Evolutionary conservation across 2,113 vertebrate genomes (phyloP), one percentile per base, ranked within the genome.

Genomic region (Grammomys surdaster): DNA sequence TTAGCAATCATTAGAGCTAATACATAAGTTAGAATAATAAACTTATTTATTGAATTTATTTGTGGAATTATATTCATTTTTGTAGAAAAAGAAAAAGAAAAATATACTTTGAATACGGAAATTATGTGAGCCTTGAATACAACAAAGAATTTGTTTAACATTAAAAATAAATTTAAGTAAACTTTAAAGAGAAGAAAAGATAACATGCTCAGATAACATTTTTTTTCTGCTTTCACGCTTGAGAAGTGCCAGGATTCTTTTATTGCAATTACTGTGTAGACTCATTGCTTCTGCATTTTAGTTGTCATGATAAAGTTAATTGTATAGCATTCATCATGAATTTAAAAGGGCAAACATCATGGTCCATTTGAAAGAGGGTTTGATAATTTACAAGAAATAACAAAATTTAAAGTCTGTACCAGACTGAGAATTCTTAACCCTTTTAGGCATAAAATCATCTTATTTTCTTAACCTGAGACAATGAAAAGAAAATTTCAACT

Each of bases 251-350:
- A 86, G 20, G 56, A 36, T 94, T 84, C 93, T 95, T 95, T 96
- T 90, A 94, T 43, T 81, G 51, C 17, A 95, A 86, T 97, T 97
- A 77, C 63, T 95, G 78, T 65, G 19, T 70, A 93, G 78, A n/a
- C n/a, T 10, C 80, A 80, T 77, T 95, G 67, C 73, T 94, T 97
- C 92, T 43, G 67, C 65, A 95, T 94, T 81, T 87, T 77, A 95
- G 14, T 96, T 96, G 80, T 94, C 58, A 91, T 77, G 93, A 91
- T 90, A 87, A 97, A 84, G 46, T 93, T 96, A 97, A 96, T 95
- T 93, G 36, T 77, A 69, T 48, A 67, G 7, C 78, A 95, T 84
- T 51, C 51, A 93, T 96, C 78, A 91, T 88, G 89, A 91, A 89
- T 97, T 95, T 88, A 96, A 96, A 96, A 94, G 95, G 84, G 82